Percentiles rank a stretch among this genome's conserved stretches.
phyloP scores from a whole-genome alignment of 2,797 vertebrate species.

The Varecia variegata region DNA sequence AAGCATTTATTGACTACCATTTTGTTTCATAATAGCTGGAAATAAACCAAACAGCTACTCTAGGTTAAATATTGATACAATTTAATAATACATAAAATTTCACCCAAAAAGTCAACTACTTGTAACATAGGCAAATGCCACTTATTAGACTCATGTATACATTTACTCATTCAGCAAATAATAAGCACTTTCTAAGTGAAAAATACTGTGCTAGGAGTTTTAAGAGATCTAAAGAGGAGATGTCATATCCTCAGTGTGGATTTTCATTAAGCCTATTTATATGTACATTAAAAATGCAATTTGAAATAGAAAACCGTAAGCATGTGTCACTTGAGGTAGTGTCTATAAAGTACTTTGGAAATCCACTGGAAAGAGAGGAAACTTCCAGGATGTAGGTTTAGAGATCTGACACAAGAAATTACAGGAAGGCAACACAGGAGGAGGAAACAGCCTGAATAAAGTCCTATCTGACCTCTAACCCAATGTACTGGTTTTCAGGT shows the following conservation, averaged over 20 bases:
- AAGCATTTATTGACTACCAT: background rate
- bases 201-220: background rate
- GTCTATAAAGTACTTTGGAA: background rate
- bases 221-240: background rate
- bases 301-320: background rate
- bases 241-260: background rate
- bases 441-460: background rate
- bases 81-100: constrained; percentile 26
- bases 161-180: constrained; percentile 36
- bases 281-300: constrained; percentile 13
- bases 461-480: background rate
- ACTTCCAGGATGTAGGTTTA: background rate
- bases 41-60: background rate
- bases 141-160: background rate
- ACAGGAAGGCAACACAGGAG: background rate
- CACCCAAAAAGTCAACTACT: background rate
- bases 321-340: background rate
- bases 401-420: background rate
- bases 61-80: background rate
- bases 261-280: constrained; percentile 23
- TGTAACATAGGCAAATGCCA: background rate
- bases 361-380: background rate
- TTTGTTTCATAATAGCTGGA: constrained; percentile 18
- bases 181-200: background rate
- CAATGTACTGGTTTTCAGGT: background rate